These are phyloP conservation scores for Neotoxoptera formosana DNA, from an alignment of 1,140 invertebrate genomes.

Conservation along the genomic window DNA sequence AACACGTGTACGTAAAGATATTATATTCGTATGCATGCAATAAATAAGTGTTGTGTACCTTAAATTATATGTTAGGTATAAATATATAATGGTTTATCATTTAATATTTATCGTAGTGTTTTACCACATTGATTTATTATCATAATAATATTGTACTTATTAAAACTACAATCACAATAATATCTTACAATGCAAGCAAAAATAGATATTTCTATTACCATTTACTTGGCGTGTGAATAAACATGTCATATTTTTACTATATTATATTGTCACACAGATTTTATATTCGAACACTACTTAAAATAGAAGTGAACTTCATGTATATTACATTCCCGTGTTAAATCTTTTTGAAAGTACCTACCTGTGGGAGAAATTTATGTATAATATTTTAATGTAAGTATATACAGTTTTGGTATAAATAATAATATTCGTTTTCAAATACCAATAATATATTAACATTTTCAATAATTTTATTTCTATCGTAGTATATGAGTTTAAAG, in stretches of 20 bases:
- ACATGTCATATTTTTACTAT: not conserved
- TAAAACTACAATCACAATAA: not conserved
- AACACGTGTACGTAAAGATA: not conserved
- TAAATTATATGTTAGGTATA: not conserved
- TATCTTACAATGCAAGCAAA: not conserved
- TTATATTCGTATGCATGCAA: not conserved
- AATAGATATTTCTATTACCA: not conserved
- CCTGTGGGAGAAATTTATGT: not conserved
- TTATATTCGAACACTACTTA: not conserved
- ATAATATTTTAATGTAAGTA: too few species aligned
- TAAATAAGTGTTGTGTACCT: not conserved
- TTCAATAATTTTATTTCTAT: too few species aligned
- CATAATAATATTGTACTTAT: not conserved
- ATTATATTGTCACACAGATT: not conserved
- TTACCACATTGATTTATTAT: not conserved
- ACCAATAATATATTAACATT: too few species aligned
- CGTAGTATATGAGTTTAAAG: too few species aligned
- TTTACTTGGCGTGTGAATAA: not conserved
- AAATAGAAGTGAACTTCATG: not conserved
- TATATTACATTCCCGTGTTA: not conserved
- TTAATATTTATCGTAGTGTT: conserved; percentile 12
- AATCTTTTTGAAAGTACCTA: not conserved
- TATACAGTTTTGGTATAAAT: too few species aligned
- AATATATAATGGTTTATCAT: not conserved
- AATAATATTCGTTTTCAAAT: too few species aligned